Evolutionary conservation across 2,113 vertebrate species (phyloP), one percentile per base, ranked within the genome.

Genomic region (Prunella himalayana): DNA sequence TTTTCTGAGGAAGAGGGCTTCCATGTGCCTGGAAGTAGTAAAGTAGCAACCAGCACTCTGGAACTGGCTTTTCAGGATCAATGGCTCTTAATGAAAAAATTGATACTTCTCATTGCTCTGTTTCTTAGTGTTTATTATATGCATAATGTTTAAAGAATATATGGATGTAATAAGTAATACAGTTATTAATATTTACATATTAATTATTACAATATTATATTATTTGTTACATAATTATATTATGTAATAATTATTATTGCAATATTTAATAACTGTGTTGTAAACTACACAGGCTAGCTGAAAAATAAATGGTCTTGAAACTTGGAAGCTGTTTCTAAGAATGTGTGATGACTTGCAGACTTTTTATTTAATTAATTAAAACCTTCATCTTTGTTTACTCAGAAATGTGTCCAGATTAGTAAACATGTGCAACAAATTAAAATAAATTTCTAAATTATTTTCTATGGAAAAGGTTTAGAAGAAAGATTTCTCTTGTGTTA

Each of bases 361-460:
- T 73, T 90, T 39, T 80, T 15, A 65, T 77, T 84, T n/a, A 56
- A 64, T n/a, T 30, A 41, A 54, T 42, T 47, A 13, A 90, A 69
- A 25, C 14, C 4, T 94, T 92, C 15, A 35, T 87, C 33, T 82
- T 89, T 92, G 70, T 96, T 97, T 96, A 81, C 76, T 83, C 81
- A 96, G 70, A 88, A 88, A 45, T 80, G 31, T 82, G 42, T 95
- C 72, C 30, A 21, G 54, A 71, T 82, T 63, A 85, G 25, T 79
- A 88, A 64, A 39, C 35, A 57, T 33, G 39, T 85, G 86, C 79
- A 90, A 72, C 18, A 59, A 25, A 75, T 49, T 86, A 83, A 97
- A 95, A 94, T 79, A 69, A 90, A 81, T 60, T 21, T 44, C 4
- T 41, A 79, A 53, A 24, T 85, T 69, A 33, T 79, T 86, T 91